Evolutionary conservation across 2,797 vertebrate genomes (phyloP), one percentile per base, ranked within the genome.

Genomic region (Arctocebus calabarensis): DNA sequence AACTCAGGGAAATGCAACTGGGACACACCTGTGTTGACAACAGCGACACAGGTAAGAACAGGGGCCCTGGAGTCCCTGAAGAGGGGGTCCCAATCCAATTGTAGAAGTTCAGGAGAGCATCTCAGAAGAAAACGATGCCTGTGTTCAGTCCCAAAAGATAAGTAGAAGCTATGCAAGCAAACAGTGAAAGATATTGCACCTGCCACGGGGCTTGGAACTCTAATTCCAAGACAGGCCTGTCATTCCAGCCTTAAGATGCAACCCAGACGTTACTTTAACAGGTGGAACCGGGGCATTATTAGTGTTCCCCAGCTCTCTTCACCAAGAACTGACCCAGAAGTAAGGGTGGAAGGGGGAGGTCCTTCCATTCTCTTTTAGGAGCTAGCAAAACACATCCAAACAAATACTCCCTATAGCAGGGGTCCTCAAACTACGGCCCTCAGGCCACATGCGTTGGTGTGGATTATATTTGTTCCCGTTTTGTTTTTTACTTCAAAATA

Each of bases 271-370:
- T 64, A 23, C 62, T 82, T 95, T 43, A 92, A 61, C 43, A 81
- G 64, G 16, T 23, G 9, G 77, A 79, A 48, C 66, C 1, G 9
- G 10, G 16, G 29, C 25, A 27, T 40, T 71, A 40, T 64, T 52
- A 40, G 34, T 37, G 45, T 89, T 94, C 73, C 74, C 6, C 16
- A 93, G 64, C 40, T 59, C 81, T 74, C 55, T 57, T 94, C 88
- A n/a, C 66, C 85, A 86, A 95, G 74, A 83, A 78, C 23, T 84
- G 62, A 43, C 66, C 83, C 22, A 48, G 97, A 52, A 84, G 27
- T 34, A 73, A 37, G 55, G 48, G 48, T 16, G 48, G 48, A 9
- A 34, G 4, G 4, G 34, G 59, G 75, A 13, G 2, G 0, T 1
- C 3, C 62, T 77, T 90, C 96, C 23, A 11, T 86, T 96, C 32